Evolutionary conservation across 2,888 invertebrate species (phyloP).

Genomic region (Tanytarsus gracilentus): DNA sequence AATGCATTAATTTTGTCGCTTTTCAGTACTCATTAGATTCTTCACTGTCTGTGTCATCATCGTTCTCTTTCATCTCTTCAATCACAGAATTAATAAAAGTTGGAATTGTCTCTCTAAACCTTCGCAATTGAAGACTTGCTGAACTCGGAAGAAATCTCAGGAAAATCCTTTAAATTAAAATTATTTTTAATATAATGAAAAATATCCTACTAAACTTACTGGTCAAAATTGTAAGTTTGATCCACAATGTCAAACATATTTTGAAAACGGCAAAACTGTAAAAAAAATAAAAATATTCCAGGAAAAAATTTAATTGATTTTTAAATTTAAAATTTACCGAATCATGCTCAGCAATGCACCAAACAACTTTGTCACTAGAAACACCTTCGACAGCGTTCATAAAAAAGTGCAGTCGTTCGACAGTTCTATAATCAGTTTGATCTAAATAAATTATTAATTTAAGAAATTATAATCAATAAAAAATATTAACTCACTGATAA

Average conservation of each 20-base stretch:
- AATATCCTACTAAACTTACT: too few species aligned
- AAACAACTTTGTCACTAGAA: background rate
- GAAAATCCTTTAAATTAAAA: too few species aligned
- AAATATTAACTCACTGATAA: background rate
- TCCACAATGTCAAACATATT: background rate
- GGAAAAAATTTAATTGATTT: background rate
- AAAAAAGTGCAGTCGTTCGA: background rate
- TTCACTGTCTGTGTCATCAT: too few species aligned
- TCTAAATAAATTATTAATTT: background rate
- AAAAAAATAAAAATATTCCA: background rate
- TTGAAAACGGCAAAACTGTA: background rate
- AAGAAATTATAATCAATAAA: background rate
- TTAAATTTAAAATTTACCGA: too few species aligned
- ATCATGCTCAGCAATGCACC: background rate
- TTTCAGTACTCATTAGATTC: too few species aligned
- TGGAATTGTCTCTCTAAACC: too few species aligned
- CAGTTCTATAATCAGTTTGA: background rate
- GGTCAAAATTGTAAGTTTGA: background rate
- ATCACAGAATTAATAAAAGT: too few species aligned
- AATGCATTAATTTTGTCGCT: too few species aligned
- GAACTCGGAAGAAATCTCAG: background rate
- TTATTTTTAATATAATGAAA: too few species aligned
- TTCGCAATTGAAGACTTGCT: too few species aligned
- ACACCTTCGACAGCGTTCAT: background rate
- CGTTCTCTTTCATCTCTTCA: too few species aligned